phyloP scores from a whole-genome alignment of 2,888 invertebrate species.

The Leptodirus hochenwartii region DNA sequence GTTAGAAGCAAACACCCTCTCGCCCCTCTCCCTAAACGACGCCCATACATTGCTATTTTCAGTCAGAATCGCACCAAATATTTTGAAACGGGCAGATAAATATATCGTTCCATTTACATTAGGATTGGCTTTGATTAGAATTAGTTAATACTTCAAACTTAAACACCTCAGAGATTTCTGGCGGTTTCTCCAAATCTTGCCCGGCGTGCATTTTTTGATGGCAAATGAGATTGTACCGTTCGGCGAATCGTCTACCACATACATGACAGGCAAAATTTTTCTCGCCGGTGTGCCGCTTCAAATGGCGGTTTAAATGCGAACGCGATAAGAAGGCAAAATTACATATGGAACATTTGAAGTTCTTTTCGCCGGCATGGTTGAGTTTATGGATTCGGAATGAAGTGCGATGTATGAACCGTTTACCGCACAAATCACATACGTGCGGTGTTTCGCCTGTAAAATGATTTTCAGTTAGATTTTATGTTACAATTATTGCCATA shows the following conservation, averaged over 20 bases:
- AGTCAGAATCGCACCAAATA: too few relatives aligned
- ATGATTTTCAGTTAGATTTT: conserved; percentile 4
- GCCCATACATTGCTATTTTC: too few relatives aligned
- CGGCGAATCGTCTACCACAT: conserved; percentile 41
- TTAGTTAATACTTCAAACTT: too few relatives aligned
- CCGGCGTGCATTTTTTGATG: conserved; percentile 21
- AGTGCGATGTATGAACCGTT: conserved; percentile 39
- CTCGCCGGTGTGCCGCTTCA: conserved; percentile 46
- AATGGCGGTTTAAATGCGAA: conserved; percentile 47
- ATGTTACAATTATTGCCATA: too few relatives aligned
- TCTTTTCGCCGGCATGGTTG: conserved; percentile 41
- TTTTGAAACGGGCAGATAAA: too few relatives aligned
- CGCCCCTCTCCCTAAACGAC: too few relatives aligned
- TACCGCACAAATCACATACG: conserved; percentile 25
- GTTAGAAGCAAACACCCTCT: too few relatives aligned
- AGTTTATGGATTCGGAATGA: conserved; percentile 51
- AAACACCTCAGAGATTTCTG: too few relatives aligned
- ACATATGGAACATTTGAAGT: conserved; percentile 40
- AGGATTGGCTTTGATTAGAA: too few relatives aligned
- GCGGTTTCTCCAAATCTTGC: conserved; percentile 7
- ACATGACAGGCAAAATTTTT: conserved; percentile 35
- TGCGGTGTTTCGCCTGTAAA: conserved; percentile 19
- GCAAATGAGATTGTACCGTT: conserved; percentile 27
- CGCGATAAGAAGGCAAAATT: conserved; percentile 41
- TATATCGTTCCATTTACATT: too few relatives aligned